Base-by-base conservation (phyloP, 2,888 invertebrate genomes). In the Orchestes rusci region DNA sequence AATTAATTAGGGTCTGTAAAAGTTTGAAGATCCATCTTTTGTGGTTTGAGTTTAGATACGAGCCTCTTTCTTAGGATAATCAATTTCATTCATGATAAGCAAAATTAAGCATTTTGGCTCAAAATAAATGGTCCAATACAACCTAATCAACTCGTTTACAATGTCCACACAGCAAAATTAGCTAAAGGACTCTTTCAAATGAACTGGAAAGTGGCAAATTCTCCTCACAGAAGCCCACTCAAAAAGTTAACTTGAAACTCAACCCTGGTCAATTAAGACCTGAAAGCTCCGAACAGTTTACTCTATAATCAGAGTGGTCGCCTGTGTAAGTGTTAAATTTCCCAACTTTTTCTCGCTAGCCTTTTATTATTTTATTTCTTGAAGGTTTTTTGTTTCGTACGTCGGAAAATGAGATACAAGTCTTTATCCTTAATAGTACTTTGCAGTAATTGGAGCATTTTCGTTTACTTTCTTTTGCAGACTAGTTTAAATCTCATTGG, bases 181-280 rank as follows among this genome's bases (percentile, higher is more conserved):
- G 16, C 29, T 38, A 42, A 42, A 46, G 39, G 33, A 38, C 38
- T 20, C 35, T 39, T 41, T 28, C 32, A 31, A 41, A 32, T 42
- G 39, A 34, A 46, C 46, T 33, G 23, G 34, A 31, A 41, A 42
- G 42, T 46, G 37, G 38, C 38, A 46, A 38, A 42, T 46, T 46
- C 30, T 42, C 46, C 46, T 46, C 46, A 39, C 42, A 46, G 46
- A 39, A 42, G 33, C 34, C 42, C 42, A 38, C 38, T 46, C 42
- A 48, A 48, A 48, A 48, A 48, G 43, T 48, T 43, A 47, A 40
- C 48, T 44, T 19, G 43, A 40, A 48, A 48, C 43, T 44, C 40
- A 20, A 34, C 20, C 27, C 23, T 17, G 48, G 36, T 48, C 48
- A 48, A 48, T 48, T 48, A 48, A 44, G 48, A 44, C 36, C 37